Base-by-base conservation (phyloP, 1,140 invertebrate genomes). In the Bicyclus anynana region DNA sequence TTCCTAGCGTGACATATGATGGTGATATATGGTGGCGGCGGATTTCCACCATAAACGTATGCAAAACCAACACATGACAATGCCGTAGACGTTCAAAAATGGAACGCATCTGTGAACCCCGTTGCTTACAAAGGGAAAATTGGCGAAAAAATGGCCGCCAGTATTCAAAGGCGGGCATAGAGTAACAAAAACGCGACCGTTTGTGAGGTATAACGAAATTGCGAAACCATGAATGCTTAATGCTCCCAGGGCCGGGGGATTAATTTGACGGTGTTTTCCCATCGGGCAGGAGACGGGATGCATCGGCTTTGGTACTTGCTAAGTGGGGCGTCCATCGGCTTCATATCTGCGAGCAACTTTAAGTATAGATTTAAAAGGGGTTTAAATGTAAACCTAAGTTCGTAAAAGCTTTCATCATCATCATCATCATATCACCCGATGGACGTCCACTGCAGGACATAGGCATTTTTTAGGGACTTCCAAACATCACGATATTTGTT, bases 151-250 rank as follows among this genome's bases (percentile, higher is more conserved):
- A 35, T 50, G 48, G 48, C 48, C 1, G 42, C 12, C 42, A 17
- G 42, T 21, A 50, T 33, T 50, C 48, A 18, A 50, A 29, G 21
- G 42, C 6, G 42, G 7, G 12, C 20, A n/a, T n/a, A 20, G 26
- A 35, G 21, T 16, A 50, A 50, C 48, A 50, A 50, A 49, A 50
- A 20, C 18, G 12, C 6, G 42, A n/a, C 6, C 44, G 21, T 56
- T 56, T 48, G n/a, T 14, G 35, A 20, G 47, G 35, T 27, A 50
- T 47, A 47, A 48, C 44, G 44, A 37, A 56, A 56, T 56, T 56
- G 53, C 16, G 37, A 48, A 37, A 42, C 29, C 29, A 56, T 57
- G 54, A 57, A 57, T 57, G 46, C 46, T 49, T 57, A 57, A 57
- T 57, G 54, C 47, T 49, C 44, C n/a, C 29, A 40, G 53, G 53